A percentile compares a stretch with the other conserved stretches of the same genome.
Evolutionary conservation across 2,797 vertebrate genomes (phyloP).

Genomic region (Neostethus bicornis): DNA sequence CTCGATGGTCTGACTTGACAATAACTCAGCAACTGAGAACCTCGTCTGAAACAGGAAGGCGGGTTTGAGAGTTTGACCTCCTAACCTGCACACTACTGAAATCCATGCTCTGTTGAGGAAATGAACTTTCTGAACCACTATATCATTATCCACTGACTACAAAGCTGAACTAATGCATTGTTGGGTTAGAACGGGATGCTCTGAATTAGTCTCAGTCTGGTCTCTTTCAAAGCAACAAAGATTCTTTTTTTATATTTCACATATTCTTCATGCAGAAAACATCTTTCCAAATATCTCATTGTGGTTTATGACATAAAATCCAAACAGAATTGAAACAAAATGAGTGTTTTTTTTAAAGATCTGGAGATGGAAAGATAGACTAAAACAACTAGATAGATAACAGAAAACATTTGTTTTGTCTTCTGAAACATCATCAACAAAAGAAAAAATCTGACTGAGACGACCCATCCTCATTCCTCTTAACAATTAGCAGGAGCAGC

Average conservation of each 20-base stretch:
- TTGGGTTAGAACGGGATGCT: slow-evolving; percentile 18
- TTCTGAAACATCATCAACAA: no score
- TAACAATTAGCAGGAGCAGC: background rate
- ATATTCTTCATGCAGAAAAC: slow-evolving; percentile 2
- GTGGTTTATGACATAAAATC: background rate
- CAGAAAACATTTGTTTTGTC: no score
- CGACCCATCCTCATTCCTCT: background rate
- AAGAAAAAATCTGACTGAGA: background rate
- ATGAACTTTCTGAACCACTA: slow-evolving; percentile 47
- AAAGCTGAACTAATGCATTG: slow-evolving; percentile 41
- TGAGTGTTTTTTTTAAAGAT: background rate
- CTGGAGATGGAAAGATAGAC: background rate
- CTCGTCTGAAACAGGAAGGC: slow-evolving; percentile 33
- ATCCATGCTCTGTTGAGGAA: slow-evolving; percentile 55
- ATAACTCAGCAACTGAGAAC: slow-evolving; percentile 62
- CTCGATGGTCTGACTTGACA: slow-evolving; percentile 44
- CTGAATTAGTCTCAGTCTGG: slow-evolving; percentile 17
- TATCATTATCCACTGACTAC: slow-evolving; percentile 57
- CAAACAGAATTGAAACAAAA: background rate
- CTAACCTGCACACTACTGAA: slow-evolving; percentile 50
- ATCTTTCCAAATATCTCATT: slow-evolving; percentile 2
- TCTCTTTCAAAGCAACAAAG: slow-evolving; percentile 14
- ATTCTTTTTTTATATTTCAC: background rate
- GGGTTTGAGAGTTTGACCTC: slow-evolving; percentile 59
- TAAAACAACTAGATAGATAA: no score